Base-by-base conservation (phyloP, 2,113 vertebrate species). In the Heloderma charlesbogerti region DNA sequence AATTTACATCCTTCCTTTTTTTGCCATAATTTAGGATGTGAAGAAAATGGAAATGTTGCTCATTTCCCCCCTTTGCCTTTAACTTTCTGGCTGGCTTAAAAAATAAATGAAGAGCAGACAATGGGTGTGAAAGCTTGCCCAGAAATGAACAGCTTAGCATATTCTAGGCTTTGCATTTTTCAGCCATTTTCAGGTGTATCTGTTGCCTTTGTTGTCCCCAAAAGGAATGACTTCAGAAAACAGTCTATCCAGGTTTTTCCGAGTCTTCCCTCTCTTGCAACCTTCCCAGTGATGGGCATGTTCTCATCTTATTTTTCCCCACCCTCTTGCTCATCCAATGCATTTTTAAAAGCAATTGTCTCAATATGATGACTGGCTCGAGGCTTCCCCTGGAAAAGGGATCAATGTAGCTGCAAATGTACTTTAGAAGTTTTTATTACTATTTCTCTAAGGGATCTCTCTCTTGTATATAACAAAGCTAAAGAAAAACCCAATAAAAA, bases 391-490 rank as follows among this genome's bases (percentile, higher is more conserved):
- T 45, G 9, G 45, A 54, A 86, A 86, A 86, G 31, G 48, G 67
- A 86, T 86, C 84, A 54, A 51, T 86, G 84, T 72, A 86, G 67
- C 45, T 86, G 67, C 18, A 72, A 72, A 71, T 54, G 67, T 51
- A 72, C 31, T 86, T 86, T 9, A 72, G 67, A 86, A 45, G 45
- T 54, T 86, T 72, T 72, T 67, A 72, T 72, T 83, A 83, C n/a
- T 86, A 71, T 72, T 86, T 86, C 45, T 72, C 84, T 22, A n/a
- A 86, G 84, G 84, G 67, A 1, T 34, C 27, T 34, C 31, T n/a
- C 20, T 85, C 22, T n/a, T 86, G 84, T 86, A 34, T 31, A 71
- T 51, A 86, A 86, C 84, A n/a, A 86, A 51, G 84, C 69, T 86
- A 20, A 71, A n/a, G 60, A 20, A 18, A 78, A 78, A 40, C 69